phyloP scores from a whole-genome alignment of 2,888 invertebrate species.

The Rhagophthalmus giganteus region DNA sequence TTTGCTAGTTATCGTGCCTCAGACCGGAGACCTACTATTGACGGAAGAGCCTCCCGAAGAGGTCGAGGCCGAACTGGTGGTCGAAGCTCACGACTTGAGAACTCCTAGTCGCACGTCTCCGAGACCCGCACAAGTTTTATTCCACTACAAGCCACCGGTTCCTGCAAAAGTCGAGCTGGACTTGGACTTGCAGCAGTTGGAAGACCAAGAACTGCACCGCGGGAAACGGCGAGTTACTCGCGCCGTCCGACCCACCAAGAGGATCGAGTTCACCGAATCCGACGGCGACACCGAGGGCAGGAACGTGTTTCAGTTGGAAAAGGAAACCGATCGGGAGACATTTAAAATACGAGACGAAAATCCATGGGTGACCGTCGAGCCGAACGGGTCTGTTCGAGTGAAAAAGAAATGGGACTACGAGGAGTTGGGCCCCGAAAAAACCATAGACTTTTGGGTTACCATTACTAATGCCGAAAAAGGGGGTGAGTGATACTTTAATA shows the following conservation, averaged over 20 bases:
- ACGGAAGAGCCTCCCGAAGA: conserved; percentile 74
- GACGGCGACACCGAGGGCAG: conserved; percentile 88
- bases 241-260: conserved; percentile 91
- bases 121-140: conserved; percentile 73
- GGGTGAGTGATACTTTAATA: conserved; percentile 63
- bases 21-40: conserved; percentile 86
- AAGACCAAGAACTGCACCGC: conserved; percentile 61
- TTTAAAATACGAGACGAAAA: conserved; percentile 93
- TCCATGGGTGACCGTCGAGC: conserved; percentile 91
- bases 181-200: conserved; percentile 59
- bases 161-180: conserved; percentile 61
- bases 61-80: conserved; percentile 66
- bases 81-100: conserved; percentile 82
- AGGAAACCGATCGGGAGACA: conserved; percentile 88
- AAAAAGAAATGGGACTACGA: conserved; percentile 98
- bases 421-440: conserved; percentile 90
- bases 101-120: conserved; percentile 71
- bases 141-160: conserved; percentile 69
- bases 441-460: conserved; percentile 94
- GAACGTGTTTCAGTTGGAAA: conserved; percentile 86
- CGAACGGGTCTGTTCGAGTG: conserved; percentile 88
- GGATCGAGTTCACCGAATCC: conserved; percentile 88
- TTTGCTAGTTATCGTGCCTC: conserved; percentile 86
- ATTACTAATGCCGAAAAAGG: conserved; percentile 88
- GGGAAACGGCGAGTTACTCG: conserved; percentile 81